phyloP scores from a whole-genome alignment of 2,888 invertebrate species.

The Aphrophora alni region DNA sequence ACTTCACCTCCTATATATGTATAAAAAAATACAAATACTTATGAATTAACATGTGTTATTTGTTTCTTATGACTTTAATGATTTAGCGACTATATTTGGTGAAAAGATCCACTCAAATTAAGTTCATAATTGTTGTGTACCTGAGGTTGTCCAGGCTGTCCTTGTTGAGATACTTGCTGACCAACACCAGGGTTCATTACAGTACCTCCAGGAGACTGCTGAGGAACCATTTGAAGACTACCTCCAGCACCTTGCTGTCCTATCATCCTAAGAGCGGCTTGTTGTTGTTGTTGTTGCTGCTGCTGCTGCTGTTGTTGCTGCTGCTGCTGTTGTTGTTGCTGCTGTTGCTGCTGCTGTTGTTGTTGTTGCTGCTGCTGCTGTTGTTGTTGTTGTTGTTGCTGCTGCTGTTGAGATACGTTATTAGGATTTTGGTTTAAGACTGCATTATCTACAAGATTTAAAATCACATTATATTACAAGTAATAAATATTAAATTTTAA shows the following conservation, averaged over 20 bases:
- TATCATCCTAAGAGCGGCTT: conserved; percentile 46
- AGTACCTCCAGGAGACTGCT: neutral
- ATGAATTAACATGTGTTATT: too few relatives aligned
- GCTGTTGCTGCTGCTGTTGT: conserved; percentile 50
- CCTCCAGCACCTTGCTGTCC: neutral
- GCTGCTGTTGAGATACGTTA: conserved; percentile 47
- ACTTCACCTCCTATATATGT: too few relatives aligned
- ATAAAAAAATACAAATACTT: too few relatives aligned
- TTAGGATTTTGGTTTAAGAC: conserved; percentile 19
- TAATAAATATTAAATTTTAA: too few relatives aligned
- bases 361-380: conserved; percentile 50
- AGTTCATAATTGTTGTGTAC: too few relatives aligned
- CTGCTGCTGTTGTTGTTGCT: conserved; percentile 49
- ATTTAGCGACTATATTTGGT: too few relatives aligned
- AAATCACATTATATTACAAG: too few relatives aligned
- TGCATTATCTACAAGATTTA: conserved; percentile 17
- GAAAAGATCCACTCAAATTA: too few relatives aligned
- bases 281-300: conserved; percentile 50
- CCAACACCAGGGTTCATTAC: neutral
- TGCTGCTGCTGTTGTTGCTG: conserved; percentile 41
- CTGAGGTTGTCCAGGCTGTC: neutral
- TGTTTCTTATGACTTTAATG: too few relatives aligned
- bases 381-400: conserved; percentile 43
- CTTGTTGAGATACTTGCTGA: neutral
- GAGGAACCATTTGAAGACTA: neutral